Evolutionary conservation across 2,797 vertebrate species (phyloP).

Genomic region (Lutjanus campechanus): DNA sequence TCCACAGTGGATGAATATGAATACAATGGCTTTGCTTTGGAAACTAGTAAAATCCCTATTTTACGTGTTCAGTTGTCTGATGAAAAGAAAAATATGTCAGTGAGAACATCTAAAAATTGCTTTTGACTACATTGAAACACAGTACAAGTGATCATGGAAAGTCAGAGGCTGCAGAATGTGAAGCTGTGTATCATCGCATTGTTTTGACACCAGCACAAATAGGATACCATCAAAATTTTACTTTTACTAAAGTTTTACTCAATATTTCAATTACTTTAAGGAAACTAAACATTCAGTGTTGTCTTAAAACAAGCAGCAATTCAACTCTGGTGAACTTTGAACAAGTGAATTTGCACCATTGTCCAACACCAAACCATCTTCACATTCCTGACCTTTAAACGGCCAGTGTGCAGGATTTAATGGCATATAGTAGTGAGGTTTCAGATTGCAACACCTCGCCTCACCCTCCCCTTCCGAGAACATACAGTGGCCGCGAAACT

Average conservation of each 20-base stretch:
- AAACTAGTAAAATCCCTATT: neutral
- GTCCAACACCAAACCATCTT: neutral
- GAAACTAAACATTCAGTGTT: neutral
- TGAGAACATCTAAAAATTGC: neutral
- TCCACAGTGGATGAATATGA: neutral
- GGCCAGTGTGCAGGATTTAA: no score
- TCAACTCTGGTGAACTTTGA: neutral
- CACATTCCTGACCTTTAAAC: neutral
- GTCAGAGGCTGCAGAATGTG: neutral
- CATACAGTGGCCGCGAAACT: no score
- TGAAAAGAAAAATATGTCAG: neutral
- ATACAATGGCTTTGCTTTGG: neutral
- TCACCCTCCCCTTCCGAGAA: no score
- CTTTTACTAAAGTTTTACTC: neutral
- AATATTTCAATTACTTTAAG: neutral
- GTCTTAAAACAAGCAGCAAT: neutral
- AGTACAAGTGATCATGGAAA: neutral
- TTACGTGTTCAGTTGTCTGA: neutral
- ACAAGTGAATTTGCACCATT: neutral
- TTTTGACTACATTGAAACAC: constrained; percentile 2
- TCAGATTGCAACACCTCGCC: no score
- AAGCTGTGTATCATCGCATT: neutral
- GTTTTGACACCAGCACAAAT: neutral
- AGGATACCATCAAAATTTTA: neutral
- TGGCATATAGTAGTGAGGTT: no score